phyloP scores from a whole-genome alignment of 2,113 vertebrate species.

The Pogonocichla stellata region DNA sequence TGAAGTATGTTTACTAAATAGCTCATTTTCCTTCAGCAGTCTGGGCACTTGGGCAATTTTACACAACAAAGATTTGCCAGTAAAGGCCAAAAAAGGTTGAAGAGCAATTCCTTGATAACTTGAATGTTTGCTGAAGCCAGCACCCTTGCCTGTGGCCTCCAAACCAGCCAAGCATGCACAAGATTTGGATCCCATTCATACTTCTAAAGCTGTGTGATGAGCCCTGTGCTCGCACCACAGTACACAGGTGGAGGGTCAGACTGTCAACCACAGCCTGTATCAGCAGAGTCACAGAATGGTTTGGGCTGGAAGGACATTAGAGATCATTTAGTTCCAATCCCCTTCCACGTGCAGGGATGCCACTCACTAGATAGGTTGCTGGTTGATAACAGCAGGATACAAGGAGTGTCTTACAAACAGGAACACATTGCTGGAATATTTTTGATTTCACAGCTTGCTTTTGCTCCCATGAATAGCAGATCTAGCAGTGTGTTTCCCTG shows the following conservation, averaged over 20 bases:
- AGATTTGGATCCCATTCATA: too few relatives aligned
- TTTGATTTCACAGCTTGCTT: background rate
- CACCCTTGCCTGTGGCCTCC: background rate
- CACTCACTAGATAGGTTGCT: background rate
- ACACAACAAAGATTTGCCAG: background rate
- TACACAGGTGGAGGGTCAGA: background rate
- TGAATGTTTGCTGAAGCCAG: rapidly evolving
- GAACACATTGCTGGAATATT: background rate
- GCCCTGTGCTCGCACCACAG: background rate
- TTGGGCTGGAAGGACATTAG: background rate
- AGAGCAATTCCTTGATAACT: background rate
- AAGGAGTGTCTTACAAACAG: background rate
- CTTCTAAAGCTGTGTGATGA: background rate
- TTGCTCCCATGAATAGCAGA: background rate
- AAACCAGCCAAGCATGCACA: background rate
- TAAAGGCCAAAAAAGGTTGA: background rate
- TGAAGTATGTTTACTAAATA: background rate
- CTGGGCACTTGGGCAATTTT: background rate
- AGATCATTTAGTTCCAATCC: background rate
- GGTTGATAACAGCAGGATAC: background rate
- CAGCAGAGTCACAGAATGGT: background rate
- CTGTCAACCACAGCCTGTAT: rapidly evolving
- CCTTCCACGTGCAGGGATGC: background rate
- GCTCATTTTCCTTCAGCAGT: background rate
- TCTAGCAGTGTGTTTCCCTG: background rate